A percentile compares a stretch with the other conserved stretches of the same genome.
Conservation (phyloP, 1,140 invertebrate species). For the Metaphire vulgaris region DNA sequence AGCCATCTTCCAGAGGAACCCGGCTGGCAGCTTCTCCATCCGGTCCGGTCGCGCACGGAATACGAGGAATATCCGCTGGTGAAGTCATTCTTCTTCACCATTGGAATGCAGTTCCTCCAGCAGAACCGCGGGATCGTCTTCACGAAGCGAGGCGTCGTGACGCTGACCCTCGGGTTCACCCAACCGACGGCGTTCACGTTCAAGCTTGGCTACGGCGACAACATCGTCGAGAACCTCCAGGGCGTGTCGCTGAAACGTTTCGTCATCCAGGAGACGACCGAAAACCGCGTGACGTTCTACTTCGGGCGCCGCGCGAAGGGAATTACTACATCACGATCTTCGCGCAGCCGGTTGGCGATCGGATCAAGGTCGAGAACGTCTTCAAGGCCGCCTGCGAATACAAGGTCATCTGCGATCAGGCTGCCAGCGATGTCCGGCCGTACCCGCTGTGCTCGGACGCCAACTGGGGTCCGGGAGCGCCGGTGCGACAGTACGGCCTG, state of each 20-base stretch:
- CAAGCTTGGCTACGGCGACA: constrained; percentile 46
- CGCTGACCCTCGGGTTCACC: constrained; percentile 46
- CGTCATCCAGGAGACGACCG: constrained; percentile 47
- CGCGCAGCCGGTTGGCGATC: constrained; percentile 33
- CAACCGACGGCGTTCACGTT: constrained; percentile 51
- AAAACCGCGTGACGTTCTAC: constrained; percentile 46
- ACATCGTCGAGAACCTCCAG: constrained; percentile 42
- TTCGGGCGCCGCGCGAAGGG: constrained; percentile 46
- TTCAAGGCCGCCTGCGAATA: constrained; percentile 48
- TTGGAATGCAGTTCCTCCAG: constrained; percentile 50
- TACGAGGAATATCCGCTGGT: constrained; percentile 51
- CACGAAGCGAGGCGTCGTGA: constrained; percentile 44
- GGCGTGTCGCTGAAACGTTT: constrained; percentile 48
- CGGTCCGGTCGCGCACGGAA: constrained; percentile 39
- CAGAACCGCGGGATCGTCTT: constrained; percentile 44
- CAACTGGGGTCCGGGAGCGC: constrained; percentile 50
- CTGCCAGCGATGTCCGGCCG: constrained; percentile 40
- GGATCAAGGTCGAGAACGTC: constrained; percentile 29
- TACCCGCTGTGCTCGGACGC: constrained; percentile 50
- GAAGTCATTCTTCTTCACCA: constrained; percentile 52
- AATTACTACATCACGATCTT: constrained; percentile 52
- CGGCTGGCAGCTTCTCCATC: constrained; percentile 47
- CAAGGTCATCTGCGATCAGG: constrained; percentile 46
- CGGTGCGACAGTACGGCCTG: constrained; percentile 47
- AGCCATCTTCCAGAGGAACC: constrained; percentile 50